phyloP scores from a whole-genome alignment of 1,140 invertebrate genomes.

The Papilio dardanus region DNA sequence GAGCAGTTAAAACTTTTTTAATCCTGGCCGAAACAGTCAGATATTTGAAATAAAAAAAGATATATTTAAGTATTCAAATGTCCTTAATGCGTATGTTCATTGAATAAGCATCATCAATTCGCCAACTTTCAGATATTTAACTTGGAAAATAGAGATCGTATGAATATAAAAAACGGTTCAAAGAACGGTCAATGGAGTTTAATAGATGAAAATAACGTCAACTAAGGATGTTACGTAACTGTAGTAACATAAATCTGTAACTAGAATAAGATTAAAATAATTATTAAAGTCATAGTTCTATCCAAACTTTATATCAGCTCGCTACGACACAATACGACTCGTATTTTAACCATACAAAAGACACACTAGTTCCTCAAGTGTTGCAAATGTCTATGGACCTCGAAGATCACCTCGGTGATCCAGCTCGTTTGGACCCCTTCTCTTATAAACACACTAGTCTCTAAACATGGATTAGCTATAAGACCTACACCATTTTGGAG shows the following conservation, averaged over 20 bases:
- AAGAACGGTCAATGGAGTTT: constrained; percentile 63
- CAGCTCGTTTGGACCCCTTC: no score
- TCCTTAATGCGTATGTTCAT: constrained; percentile 18
- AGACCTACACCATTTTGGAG: no score
- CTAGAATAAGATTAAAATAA: not conserved
- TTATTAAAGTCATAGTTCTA: not conserved
- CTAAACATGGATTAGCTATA: no score
- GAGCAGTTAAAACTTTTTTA: not conserved
- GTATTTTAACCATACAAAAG: no score
- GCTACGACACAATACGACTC: no score
- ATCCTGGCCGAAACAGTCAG: not conserved
- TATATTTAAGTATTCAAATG: constrained; percentile 31
- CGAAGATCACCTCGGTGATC: no score
- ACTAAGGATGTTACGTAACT: constrained; percentile 50
- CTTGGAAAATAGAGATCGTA: constrained; percentile 44
- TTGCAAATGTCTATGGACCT: no score
- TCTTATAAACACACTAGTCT: no score
- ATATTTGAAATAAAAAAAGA: not conserved
- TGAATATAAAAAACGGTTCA: constrained; percentile 56
- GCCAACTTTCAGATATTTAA: constrained; percentile 40
- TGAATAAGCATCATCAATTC: constrained; percentile 19
- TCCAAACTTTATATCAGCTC: not conserved
- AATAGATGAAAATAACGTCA: constrained; percentile 61
- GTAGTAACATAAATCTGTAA: not conserved
- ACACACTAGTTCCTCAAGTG: no score